Evolutionary conservation across 1,140 invertebrate species (phyloP), one percentile per base, ranked within the genome.

Genomic region (Drosophila lini): DNA sequence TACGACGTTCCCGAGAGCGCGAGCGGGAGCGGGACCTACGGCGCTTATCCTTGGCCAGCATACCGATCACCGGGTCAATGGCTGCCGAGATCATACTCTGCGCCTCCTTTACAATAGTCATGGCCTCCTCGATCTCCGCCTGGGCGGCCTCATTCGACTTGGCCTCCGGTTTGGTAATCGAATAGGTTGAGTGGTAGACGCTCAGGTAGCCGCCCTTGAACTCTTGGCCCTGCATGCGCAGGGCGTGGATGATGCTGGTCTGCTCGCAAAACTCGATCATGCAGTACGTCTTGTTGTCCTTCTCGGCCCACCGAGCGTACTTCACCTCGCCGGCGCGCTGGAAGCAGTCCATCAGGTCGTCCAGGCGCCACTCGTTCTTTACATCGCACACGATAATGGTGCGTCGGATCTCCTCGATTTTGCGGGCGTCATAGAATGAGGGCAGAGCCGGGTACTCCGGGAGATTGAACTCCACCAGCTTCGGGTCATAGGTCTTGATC

Each of bases 221-320:
- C 78, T 94, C 93, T 40, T 92, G 94, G 15, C 97, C 98, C 93
- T 98, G 98, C 77, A 97, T 84, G 86, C 98, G 96, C 1, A 99
- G 93, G 4, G 97, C 98, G 68, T 96, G 94, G 3, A 98, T 94
- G 25, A 99, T 95, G 80, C 96, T 96, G 13, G 95, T 94, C 92
- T 99, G 98, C 80, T 99, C 98, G 22, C 96, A 96, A 90, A 99
- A 98, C 93, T 99, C 99, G 60, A 99, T 94, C 74, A 99, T 94
- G 8, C 97, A 97, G 93, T 97, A 97, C 31, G 94, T 93, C 50
- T 94, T 94, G 32, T 95, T 94, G 63, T 98, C 96, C 89, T 97
- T 94, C 8, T 96, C 96, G 91, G 98, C 98, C 93, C 98, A 96
- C 22, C 98, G 94, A 11, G 98, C 94, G 93, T 99, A 99, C 92